Evolutionary conservation across 2,797 vertebrate genomes (phyloP).

Genomic region (Chrysocyon brachyurus): DNA sequence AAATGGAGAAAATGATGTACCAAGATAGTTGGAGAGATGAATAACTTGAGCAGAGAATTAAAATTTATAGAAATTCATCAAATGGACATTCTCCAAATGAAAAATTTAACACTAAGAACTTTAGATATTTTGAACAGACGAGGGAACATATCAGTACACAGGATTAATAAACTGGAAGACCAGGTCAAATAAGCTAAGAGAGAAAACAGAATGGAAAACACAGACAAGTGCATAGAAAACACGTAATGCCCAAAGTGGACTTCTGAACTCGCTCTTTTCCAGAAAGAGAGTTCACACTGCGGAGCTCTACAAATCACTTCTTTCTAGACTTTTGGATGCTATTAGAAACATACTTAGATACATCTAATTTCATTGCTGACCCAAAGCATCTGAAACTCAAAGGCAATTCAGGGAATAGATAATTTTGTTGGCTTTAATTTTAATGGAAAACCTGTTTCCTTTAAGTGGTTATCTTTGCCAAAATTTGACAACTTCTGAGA

Average conservation of each 20-base stretch:
- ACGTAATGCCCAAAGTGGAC: not conserved
- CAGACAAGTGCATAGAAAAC: not conserved
- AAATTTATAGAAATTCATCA: not conserved
- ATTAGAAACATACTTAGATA: slow-evolving; percentile 1
- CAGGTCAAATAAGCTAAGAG: not conserved
- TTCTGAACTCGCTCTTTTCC: not conserved
- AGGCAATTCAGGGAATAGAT: not conserved
- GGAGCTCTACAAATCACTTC: not conserved
- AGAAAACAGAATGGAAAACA: not conserved
- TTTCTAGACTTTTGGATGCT: not conserved
- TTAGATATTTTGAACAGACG: not conserved
- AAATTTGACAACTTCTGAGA: not conserved
- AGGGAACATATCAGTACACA: not conserved
- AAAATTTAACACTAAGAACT: slow-evolving; percentile 4
- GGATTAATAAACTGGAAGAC: not conserved
- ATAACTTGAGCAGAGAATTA: not conserved
- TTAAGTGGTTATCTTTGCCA: slow-evolving; percentile 9
- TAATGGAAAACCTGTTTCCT: slow-evolving; percentile 32
- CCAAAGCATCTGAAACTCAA: slow-evolving; percentile 49
- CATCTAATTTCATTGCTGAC: not conserved
- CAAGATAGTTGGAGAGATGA: not conserved
- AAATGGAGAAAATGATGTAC: not conserved
- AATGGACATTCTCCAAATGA: not conserved
- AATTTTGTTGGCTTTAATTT: slow-evolving; percentile 28
- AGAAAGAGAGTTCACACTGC: not conserved